A percentile compares a stretch with the other conserved stretches of the same genome.
Evolutionary conservation across 2,888 invertebrate genomes (phyloP).

Genomic region (Volucella inflata): DNA sequence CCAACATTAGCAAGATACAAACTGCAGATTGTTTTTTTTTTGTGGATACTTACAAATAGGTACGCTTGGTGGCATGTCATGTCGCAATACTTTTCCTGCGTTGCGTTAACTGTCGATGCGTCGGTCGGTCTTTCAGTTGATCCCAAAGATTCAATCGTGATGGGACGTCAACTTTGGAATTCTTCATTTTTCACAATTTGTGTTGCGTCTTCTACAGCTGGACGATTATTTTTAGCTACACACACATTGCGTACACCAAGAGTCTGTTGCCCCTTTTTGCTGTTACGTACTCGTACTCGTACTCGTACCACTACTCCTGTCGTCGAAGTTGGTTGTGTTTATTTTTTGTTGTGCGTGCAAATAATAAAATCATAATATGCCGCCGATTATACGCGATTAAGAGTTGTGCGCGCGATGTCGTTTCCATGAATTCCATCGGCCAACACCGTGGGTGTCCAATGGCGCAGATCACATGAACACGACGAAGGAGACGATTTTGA

Average conservation of each 20-base stretch:
- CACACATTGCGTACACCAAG: conserved; percentile 14
- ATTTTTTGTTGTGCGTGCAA: conserved; percentile 55
- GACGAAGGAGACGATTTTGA: conserved; percentile 35
- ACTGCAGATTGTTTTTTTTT: conserved; percentile 1
- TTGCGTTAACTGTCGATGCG: no score
- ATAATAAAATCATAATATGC: conserved; percentile 67
- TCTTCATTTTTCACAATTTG: conserved; percentile 36
- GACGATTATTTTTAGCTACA: conserved; percentile 53
- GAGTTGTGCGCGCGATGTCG: conserved; percentile 47
- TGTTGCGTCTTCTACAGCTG: conserved; percentile 39
- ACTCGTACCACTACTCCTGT: no score
- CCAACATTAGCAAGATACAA: background rate
- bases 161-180: conserved; percentile 13
- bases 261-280: conserved; percentile 23
- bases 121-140: background rate
- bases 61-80: conserved; percentile 34
- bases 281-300: no score
- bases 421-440: conserved; percentile 59
- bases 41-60: background rate
- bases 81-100: conserved; percentile 24
- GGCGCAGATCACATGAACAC: conserved; percentile 35
- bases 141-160: conserved; percentile 37
- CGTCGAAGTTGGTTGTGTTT: background rate
- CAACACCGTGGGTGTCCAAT: conserved; percentile 67
- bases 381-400: conserved; percentile 69